phyloP scores from a whole-genome alignment of 2,797 vertebrate species.

The Otolemur crassicaudatus region DNA sequence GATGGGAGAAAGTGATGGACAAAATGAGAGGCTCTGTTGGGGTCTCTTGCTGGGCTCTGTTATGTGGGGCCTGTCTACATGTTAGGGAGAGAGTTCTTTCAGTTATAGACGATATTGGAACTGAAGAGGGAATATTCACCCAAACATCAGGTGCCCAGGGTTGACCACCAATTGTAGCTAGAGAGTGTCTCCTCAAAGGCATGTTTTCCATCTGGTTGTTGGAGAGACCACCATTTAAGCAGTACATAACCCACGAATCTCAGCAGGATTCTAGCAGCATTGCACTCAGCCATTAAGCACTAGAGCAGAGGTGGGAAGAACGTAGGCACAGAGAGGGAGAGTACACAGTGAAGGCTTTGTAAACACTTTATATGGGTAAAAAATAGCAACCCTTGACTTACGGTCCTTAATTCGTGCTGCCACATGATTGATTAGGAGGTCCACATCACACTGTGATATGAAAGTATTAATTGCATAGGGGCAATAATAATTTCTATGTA shows the following conservation, averaged over 20 bases:
- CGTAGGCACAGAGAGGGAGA: conserved; percentile 2
- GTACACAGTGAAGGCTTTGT: conserved; percentile 29
- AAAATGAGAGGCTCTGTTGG: background rate
- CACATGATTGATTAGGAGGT: conserved; percentile 46
- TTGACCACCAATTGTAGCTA: background rate
- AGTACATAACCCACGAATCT: background rate
- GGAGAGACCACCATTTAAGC: conserved; percentile 14
- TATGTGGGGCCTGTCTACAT: background rate
- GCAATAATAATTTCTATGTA: conserved; percentile 67
- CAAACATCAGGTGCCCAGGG: background rate
- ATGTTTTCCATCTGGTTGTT: background rate
- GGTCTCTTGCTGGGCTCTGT: background rate
- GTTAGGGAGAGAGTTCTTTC: background rate
- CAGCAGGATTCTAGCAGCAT: conserved; percentile 54
- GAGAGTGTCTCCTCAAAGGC: background rate
- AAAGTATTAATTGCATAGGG: conserved; percentile 69
- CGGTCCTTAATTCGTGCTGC: conserved; percentile 69
- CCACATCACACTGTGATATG: conserved; percentile 59
- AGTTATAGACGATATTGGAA: background rate
- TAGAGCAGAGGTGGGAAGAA: background rate
- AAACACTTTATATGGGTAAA: conserved; percentile 43
- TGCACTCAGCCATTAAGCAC: background rate
- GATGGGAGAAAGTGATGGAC: background rate
- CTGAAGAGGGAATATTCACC: background rate
- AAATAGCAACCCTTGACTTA: conserved; percentile 61